phyloP scores from a whole-genome alignment of 2,888 invertebrate species.

The Pimpla rufipes region DNA sequence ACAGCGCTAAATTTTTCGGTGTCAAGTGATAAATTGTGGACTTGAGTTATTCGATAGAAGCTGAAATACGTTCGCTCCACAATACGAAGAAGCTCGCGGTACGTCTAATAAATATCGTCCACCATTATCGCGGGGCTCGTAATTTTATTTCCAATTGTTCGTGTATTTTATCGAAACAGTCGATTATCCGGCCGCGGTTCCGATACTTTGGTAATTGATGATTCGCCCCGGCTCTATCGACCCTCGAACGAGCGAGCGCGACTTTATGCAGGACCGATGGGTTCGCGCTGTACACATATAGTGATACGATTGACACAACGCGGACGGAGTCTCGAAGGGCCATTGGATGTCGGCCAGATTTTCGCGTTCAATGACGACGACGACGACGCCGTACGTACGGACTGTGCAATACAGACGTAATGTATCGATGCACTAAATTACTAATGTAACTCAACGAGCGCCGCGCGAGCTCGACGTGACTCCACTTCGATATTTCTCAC shows the following conservation, averaged over 20 bases:
- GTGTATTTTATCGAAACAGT: conserved; percentile 16
- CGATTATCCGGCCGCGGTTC: conserved; percentile 13
- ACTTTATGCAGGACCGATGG: conserved; percentile 11
- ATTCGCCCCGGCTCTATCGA: neutral
- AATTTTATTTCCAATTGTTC: conserved; percentile 7
- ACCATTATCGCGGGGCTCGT: neutral
- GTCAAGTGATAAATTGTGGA: neutral
- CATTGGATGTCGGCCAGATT: conserved; percentile 78
- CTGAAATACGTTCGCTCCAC: neutral
- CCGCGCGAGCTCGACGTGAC: conserved; percentile 1
- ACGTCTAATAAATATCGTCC: neutral
- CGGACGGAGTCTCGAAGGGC: conserved; percentile 66
- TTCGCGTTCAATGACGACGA: conserved; percentile 76
- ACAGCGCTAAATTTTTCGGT: neutral
- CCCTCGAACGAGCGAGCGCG: neutral
- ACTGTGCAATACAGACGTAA: neutral
- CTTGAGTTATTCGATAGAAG: neutral
- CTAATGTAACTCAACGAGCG: conserved; percentile 40
- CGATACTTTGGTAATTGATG: conserved; percentile 18
- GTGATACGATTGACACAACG: conserved; percentile 14
- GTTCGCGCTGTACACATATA: neutral
- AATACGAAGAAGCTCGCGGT: neutral
- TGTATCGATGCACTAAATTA: conserved; percentile 22
- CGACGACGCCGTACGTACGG: neutral
- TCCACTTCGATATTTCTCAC: conserved; percentile 1